Conservation (phyloP, 2,113 vertebrate genomes). For the Channa maculata region DNA sequence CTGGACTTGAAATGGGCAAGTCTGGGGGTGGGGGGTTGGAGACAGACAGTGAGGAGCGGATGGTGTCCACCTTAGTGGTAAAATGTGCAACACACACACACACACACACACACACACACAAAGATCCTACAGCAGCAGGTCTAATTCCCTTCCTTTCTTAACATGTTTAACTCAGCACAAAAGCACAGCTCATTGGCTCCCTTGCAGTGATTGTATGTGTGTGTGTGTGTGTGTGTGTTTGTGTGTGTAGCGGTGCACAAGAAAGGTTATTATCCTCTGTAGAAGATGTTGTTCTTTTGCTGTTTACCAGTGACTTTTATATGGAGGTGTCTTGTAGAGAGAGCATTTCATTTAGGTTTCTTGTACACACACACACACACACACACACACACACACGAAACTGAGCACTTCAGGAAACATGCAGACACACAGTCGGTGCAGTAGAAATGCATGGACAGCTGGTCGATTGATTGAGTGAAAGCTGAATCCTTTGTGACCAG, state of each 20-base stretch:
- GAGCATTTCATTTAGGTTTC: slow-evolving; percentile 13
- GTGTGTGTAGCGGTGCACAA: slow-evolving; percentile 22
- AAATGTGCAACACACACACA: background rate
- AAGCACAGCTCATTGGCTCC: slow-evolving; percentile 62
- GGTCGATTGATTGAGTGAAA: slow-evolving; percentile 66
- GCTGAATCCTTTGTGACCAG: slow-evolving; percentile 41
- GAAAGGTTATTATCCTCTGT: slow-evolving; percentile 29
- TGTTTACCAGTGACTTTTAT: slow-evolving; percentile 8
- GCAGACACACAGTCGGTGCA: slow-evolving; percentile 7
- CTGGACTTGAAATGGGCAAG: too few species aligned
- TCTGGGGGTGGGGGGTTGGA: too few species aligned
- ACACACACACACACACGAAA: background rate
- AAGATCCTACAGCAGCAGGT: slow-evolving; percentile 44
- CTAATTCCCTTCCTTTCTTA: slow-evolving; percentile 53
- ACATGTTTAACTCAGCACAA: slow-evolving; percentile 73
- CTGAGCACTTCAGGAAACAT: background rate
- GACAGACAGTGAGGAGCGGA: too few species aligned
- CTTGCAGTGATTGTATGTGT: slow-evolving; percentile 32
- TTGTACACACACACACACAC: background rate
- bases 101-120: slow-evolving; percentile 13
- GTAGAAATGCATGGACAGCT: slow-evolving; percentile 41
- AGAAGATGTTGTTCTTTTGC: slow-evolving; percentile 27
- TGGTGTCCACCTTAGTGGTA: too few species aligned
- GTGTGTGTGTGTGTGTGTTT: slow-evolving; percentile 19
- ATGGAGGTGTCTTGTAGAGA: slow-evolving; percentile 7